Evolutionary conservation across 2,797 vertebrate genomes (phyloP).

Genomic region (Loriculus beryllinus): DNA sequence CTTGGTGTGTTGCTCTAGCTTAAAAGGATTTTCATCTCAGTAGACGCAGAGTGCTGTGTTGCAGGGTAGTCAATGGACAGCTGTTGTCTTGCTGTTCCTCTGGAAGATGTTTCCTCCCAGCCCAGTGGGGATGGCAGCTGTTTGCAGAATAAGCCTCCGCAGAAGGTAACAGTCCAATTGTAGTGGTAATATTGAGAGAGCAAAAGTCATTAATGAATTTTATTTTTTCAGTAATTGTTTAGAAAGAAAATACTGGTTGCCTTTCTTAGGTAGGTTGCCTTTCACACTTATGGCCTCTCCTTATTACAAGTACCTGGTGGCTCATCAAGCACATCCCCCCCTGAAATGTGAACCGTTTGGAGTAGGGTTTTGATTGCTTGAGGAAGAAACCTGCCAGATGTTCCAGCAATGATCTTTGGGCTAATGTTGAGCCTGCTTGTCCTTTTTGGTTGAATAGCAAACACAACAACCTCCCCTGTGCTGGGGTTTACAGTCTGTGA

Average conservation of each 20-base stretch:
- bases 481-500: neutral
- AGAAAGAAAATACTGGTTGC: neutral
- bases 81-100: neutral
- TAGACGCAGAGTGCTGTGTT: neutral
- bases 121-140: neutral
- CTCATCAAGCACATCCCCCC: neutral
- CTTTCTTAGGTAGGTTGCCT: neutral
- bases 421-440: neutral
- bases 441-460: neutral
- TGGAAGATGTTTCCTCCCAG: neutral
- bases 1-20: neutral
- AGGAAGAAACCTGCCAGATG: neutral
- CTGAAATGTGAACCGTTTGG: neutral
- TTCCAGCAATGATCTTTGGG: neutral
- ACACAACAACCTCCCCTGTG: rapidly evolving
- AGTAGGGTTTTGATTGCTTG: neutral
- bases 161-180: neutral
- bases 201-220: neutral
- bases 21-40: neutral
- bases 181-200: neutral
- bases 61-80: neutral
- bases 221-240: neutral
- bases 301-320: neutral
- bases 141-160: neutral
- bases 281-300: neutral